These are phyloP conservation scores for Callyntrura guangdongensis DNA, from an alignment of 2,888 invertebrate species.

Conservation along the genomic window DNA sequence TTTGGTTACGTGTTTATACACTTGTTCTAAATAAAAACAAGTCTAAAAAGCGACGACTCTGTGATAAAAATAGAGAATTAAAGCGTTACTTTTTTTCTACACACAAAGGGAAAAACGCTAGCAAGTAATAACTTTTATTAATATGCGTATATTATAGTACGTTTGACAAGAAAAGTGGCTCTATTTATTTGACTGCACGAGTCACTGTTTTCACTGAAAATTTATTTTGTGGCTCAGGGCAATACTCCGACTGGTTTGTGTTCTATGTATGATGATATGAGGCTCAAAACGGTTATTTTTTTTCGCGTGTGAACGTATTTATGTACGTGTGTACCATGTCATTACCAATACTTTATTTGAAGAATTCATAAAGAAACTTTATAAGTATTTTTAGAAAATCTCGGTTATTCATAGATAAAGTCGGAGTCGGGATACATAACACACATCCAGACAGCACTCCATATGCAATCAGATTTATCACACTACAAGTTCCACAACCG, in stretches of 20 bases:
- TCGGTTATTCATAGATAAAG: no score
- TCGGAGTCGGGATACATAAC: no score
- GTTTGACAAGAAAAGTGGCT: no score
- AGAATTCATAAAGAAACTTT: constrained; percentile 31
- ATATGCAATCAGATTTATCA: no score
- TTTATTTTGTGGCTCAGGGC: neutral
- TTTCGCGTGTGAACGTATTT: neutral
- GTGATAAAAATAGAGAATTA: constrained; percentile 20
- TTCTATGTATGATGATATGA: no score
- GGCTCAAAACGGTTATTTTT: neutral
- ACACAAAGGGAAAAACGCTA: constrained; percentile 45
- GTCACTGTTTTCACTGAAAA: neutral
- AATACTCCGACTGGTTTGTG: neutral
- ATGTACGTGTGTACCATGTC: neutral
- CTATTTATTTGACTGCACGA: no score
- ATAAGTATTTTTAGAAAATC: constrained; percentile 40
- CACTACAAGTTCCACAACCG: constrained; percentile 27
- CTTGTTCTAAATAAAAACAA: neutral
- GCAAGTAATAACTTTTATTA: no score
- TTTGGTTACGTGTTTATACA: no score
- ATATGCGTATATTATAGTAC: no score
- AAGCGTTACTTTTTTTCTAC: constrained; percentile 2
- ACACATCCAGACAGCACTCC: no score
- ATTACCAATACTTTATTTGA: constrained; percentile 14
- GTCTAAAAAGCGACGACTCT: neutral